phyloP scores from a whole-genome alignment of 2,797 vertebrate species.

The Bovichtus diacanthus region DNA sequence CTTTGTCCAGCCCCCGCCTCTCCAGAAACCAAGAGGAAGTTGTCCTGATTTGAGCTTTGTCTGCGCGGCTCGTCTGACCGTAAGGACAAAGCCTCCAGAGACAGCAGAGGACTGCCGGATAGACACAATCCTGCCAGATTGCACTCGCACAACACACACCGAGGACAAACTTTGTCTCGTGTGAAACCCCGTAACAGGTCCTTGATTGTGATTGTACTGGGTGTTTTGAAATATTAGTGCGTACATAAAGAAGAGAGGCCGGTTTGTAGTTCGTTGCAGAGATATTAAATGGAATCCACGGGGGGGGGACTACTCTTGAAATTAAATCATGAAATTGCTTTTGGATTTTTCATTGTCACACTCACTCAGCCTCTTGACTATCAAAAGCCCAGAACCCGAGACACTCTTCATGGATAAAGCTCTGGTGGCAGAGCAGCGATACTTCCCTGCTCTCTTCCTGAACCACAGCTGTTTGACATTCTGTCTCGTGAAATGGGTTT shows the following conservation, averaged over 20 bases:
- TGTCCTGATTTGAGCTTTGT: slow-evolving; percentile 81
- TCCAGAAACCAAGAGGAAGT: slow-evolving; percentile 76
- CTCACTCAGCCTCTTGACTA: slow-evolving; percentile 21
- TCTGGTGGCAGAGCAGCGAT: slow-evolving; percentile 30
- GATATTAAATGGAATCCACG: slow-evolving; percentile 18
- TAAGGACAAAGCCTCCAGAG: slow-evolving; percentile 67
- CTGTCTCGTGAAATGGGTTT: slow-evolving; percentile 53
- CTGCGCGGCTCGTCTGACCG: slow-evolving; percentile 64
- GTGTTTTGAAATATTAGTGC: neutral
- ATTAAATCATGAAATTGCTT: slow-evolving; percentile 44
- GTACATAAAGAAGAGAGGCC: neutral
- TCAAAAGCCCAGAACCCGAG: slow-evolving; percentile 34
- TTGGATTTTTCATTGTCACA: slow-evolving; percentile 32
- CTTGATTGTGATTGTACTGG: slow-evolving; percentile 13
- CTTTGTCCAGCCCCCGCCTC: slow-evolving; percentile 45
- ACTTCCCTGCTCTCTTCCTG: slow-evolving; percentile 29
- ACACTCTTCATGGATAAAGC: slow-evolving; percentile 20
- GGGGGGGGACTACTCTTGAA: slow-evolving; percentile 7
- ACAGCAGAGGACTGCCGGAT: slow-evolving; percentile 55
- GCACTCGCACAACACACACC: slow-evolving; percentile 44
- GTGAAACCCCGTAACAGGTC: slow-evolving; percentile 9
- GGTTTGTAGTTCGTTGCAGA: slow-evolving; percentile 5
- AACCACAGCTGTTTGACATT: slow-evolving; percentile 67
- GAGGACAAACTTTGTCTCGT: slow-evolving; percentile 25
- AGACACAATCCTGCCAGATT: slow-evolving; percentile 49